Evolutionary conservation across 2,797 vertebrate species (phyloP), one percentile per base, ranked within the genome.

Genomic region (Triplophysa yarkandensis): DNA sequence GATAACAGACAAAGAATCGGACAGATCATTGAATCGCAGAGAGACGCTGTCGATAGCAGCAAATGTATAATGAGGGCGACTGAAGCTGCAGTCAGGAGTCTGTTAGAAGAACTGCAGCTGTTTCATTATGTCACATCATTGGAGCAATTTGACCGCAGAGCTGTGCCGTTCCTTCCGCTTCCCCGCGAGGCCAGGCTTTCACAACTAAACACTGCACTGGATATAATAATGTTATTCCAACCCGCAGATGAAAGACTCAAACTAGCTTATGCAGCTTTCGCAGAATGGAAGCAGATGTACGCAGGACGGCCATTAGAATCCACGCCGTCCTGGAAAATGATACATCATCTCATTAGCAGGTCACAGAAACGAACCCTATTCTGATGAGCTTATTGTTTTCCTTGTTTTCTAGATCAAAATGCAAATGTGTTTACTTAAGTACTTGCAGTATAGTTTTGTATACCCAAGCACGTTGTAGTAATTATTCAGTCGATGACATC

Each of bases 101-200:
- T 58, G 50, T 74, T 79, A 75, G 62, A 23, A 61, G 66, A 39
- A 52, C 48, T 34, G 61, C 61, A 75, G 27, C 72, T 76, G 72
- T 61, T 66, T 67, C 73, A 46, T 52, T 61, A 30, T 25, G 19
- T 52, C 66, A 64, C 25, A n/a, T 44, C 63, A 48, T 52, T 6
- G 9, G 61, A 46, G 55, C n/a, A 52, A 60, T 41, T 19, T 71
- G 52, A 36, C 30, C 14, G 16, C 14, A 3, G 50, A 30, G 54
- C 14, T 27, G 16, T 54, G 52, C 8, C 6, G 50, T 13, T 57
- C 16, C 27, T 57, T 57, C 54, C 16, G 6, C 54, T 57, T 57
- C 54, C 54, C 16, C 16, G 7, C 11, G 10, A 57, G 5, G 7
- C 16, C 16, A 30, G 27, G 16, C 54, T 57, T 27, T 32, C 16